These are phyloP conservation scores for Arctopsyche grandis DNA, from an alignment of 1,140 invertebrate genomes.

Conservation along the genomic window DNA sequence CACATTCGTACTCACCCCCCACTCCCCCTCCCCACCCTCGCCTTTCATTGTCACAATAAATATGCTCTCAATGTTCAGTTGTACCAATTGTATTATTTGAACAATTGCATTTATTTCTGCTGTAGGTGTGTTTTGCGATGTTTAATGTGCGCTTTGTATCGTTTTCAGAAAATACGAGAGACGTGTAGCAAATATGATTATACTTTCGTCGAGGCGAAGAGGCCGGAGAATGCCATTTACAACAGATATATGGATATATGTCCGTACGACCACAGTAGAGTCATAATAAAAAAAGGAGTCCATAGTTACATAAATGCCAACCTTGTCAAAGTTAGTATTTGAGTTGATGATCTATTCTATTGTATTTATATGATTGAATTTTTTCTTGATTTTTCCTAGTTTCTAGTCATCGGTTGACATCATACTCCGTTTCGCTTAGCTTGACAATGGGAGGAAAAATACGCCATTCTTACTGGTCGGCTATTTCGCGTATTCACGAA, in stretches of 20 bases:
- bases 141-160: background rate
- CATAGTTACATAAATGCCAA: conserved; percentile 96
- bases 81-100: background rate
- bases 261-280: conserved; percentile 93
- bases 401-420: background rate
- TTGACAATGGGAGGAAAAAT: too few relatives aligned
- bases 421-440: too few relatives aligned
- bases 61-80: too few relatives aligned
- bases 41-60: background rate
- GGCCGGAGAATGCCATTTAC: conserved; percentile 80
- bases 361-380: background rate
- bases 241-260: conserved; percentile 96
- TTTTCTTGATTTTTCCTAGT: background rate
- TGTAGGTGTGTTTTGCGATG: background rate
- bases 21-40: background rate
- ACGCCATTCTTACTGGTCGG: too few relatives aligned
- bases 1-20: background rate
- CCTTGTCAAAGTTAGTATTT: conserved; percentile 73
- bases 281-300: conserved; percentile 78
- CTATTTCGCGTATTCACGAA: too few relatives aligned
- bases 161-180: conserved; percentile 65
- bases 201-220: conserved; percentile 79
- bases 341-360: conserved; percentile 26
- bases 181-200: conserved; percentile 68
- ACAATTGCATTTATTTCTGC: too few relatives aligned